These are phyloP conservation scores for Taphrorychus bicolor DNA, from an alignment of 2,888 invertebrate species.

Conservation along the genomic window DNA sequence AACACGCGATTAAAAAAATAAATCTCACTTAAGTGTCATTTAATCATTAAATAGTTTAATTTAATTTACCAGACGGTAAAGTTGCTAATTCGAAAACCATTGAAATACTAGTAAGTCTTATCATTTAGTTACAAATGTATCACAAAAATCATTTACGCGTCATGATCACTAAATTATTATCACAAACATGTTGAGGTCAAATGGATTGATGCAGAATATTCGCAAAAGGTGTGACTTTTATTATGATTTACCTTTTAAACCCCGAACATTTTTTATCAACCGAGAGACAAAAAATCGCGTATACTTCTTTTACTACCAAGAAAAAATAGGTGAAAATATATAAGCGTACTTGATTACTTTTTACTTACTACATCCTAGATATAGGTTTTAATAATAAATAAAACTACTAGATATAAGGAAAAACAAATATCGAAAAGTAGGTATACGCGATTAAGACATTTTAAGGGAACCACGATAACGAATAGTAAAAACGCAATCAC, in stretches of 20 bases:
- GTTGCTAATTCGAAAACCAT: conserved; percentile 42
- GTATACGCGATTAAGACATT: conserved; percentile 19
- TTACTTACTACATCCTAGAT: no score
- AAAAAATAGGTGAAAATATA: background rate
- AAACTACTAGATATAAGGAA: background rate
- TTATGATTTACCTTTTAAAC: conserved; percentile 18
- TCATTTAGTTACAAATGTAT: conserved; percentile 51
- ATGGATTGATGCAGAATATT: conserved; percentile 39
- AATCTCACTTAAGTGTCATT: conserved; percentile 42
- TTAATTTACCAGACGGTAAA: conserved; percentile 25
- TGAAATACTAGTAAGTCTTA: conserved; percentile 51
- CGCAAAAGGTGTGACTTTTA: background rate
- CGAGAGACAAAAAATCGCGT: conserved; percentile 23
- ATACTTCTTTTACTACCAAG: conserved; percentile 8
- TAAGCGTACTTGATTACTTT: background rate
- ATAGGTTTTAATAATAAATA: no score
- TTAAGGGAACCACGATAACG: conserved; percentile 28
- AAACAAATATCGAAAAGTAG: no score
- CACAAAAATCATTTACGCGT: conserved; percentile 51
- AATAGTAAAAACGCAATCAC: conserved; percentile 26
- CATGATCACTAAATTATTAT: conserved; percentile 57
- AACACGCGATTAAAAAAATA: conserved; percentile 38
- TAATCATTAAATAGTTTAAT: conserved; percentile 21
- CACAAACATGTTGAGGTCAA: conserved; percentile 48
- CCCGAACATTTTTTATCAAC: conserved; percentile 34